phyloP scores from a whole-genome alignment of 2,888 invertebrate genomes.

The Chrysina gloriosa region DNA sequence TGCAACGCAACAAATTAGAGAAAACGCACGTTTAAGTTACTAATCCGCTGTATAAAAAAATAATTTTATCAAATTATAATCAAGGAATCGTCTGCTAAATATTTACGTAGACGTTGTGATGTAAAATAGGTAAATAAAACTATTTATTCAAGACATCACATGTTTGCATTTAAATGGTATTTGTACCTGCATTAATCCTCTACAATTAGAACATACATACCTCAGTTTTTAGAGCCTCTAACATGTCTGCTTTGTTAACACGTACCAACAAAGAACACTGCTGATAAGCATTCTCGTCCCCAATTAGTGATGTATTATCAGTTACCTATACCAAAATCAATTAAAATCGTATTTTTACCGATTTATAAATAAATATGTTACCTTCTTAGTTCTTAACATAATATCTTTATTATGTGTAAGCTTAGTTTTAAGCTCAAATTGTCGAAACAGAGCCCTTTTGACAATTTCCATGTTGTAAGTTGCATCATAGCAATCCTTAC shows the following conservation, averaged over 20 bases:
- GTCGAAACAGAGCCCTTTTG: conserved; percentile 82
- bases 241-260: conserved; percentile 81
- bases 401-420: conserved; percentile 72
- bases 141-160: no score
- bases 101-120: no score
- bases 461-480: conserved; percentile 89
- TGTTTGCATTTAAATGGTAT: no score
- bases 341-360: no score
- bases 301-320: conserved; percentile 94
- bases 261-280: conserved; percentile 95
- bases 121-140: no score
- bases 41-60: no score
- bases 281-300: conserved; percentile 91
- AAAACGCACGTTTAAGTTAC: no score
- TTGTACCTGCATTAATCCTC: no score
- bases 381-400: conserved; percentile 80
- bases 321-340: conserved; percentile 76
- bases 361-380: no score
- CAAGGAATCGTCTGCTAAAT: no score
- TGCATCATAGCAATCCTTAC: conserved; percentile 83
- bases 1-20: no score
- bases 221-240: conserved; percentile 79
- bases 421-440: conserved; percentile 74
- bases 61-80: no score
- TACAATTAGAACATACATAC: conserved; percentile 66